These are phyloP conservation scores for Takifugu bimaculatus DNA, from an alignment of 2,113 vertebrate genomes.

Conservation along the genomic window DNA sequence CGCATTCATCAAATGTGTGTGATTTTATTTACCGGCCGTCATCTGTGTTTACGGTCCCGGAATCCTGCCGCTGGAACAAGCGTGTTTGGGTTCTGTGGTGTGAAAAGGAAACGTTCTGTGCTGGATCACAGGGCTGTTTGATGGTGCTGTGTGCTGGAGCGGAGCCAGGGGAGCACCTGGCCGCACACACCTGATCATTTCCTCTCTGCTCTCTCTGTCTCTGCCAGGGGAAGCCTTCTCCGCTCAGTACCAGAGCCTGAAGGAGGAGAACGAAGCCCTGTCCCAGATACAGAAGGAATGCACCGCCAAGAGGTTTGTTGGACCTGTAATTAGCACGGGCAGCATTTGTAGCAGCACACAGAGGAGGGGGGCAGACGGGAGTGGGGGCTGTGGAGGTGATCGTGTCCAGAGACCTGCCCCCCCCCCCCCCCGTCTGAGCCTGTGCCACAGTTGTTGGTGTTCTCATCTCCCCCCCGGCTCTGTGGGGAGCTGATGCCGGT, in stretches of 20 bases:
- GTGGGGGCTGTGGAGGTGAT: no score
- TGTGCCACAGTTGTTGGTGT: constrained; percentile 30
- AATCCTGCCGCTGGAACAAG: constrained; percentile 59
- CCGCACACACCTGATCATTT: constrained; percentile 55
- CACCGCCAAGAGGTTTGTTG: constrained; percentile 90
- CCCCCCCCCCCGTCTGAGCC: constrained; percentile 5
- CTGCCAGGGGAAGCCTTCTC: constrained; percentile 84
- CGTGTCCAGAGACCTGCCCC: no score
- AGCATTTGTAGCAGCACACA: no score
- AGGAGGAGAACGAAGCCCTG: constrained; percentile 83
- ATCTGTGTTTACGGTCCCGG: constrained; percentile 53
- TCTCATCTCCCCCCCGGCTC: constrained; percentile 29
- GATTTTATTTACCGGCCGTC: constrained; percentile 48
- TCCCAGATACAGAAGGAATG: constrained; percentile 87
- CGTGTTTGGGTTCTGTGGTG: constrained; percentile 59
- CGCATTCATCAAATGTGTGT: constrained; percentile 34
- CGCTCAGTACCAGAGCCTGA: constrained; percentile 79
- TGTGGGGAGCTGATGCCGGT: constrained; percentile 19
- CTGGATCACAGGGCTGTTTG: constrained; percentile 55
- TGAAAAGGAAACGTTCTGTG: constrained; percentile 57
- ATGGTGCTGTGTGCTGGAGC: constrained; percentile 36
- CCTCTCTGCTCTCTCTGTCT: constrained; percentile 30
- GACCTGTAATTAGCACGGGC: constrained; percentile 43
- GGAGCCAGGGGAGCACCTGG: constrained; percentile 40
- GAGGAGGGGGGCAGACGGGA: no score